Percentiles rank a stretch among this genome's conserved stretches.
These are phyloP conservation scores for Aphaenogaster rudis DNA, from an alignment of 1,140 invertebrate species.

Conservation along the genomic window DNA sequence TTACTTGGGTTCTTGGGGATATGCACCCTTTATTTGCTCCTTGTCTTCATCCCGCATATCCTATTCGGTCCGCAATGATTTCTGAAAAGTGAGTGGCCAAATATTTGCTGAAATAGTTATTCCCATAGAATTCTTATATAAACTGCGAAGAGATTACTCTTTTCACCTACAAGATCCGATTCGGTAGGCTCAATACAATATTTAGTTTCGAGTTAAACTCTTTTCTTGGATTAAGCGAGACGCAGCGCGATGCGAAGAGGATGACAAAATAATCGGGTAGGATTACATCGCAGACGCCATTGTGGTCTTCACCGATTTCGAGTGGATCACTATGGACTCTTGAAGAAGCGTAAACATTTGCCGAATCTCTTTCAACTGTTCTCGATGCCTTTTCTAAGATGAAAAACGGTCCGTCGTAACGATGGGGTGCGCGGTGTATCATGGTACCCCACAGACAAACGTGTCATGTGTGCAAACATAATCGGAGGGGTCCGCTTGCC, in stretches of 20 bases:
- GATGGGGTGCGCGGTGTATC: conserved; percentile 50
- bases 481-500: conserved; percentile 72
- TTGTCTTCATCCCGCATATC: conserved; percentile 24
- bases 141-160: conserved; percentile 27
- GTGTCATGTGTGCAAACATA: conserved; percentile 81
- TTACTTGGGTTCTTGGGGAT: conserved; percentile 23
- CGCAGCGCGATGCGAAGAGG: background rate
- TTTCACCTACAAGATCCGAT: conserved; percentile 5
- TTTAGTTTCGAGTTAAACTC: conserved; percentile 55
- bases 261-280: conserved; percentile 66
- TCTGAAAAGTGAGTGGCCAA: background rate
- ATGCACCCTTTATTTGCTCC: conserved; percentile 55
- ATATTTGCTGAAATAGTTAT: conserved; percentile 52
- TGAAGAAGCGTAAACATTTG: conserved; percentile 66
- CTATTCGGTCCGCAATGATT: background rate
- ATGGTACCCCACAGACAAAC: conserved; percentile 80
- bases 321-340: conserved; percentile 33
- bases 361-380: conserved; percentile 35
- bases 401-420: conserved; percentile 16
- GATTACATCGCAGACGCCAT: conserved; percentile 63
- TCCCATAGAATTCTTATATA: background rate
- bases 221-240: conserved; percentile 10
- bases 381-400: conserved; percentile 40
- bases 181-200: background rate
- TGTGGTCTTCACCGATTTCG: conserved; percentile 10